Conservation (phyloP, 2,113 vertebrate species). For the Nansenia antarctica region DNA sequence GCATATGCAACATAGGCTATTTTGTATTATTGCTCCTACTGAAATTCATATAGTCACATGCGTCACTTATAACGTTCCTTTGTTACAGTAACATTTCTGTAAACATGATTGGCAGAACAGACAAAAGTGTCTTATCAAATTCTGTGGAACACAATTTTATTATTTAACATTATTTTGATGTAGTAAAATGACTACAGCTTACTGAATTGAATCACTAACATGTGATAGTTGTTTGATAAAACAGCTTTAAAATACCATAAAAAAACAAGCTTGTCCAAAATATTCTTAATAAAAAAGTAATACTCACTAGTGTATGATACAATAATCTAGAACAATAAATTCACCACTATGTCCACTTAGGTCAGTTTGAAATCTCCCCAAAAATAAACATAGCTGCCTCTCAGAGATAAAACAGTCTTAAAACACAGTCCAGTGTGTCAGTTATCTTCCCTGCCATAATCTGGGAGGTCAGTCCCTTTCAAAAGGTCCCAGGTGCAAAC, state of each 20-base stretch:
- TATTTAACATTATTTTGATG: background rate
- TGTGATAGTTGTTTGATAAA: too few species aligned
- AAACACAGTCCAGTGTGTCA: slow-evolving; percentile 7
- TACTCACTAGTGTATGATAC: background rate
- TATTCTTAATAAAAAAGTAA: too few species aligned
- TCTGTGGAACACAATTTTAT: background rate
- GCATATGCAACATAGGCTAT: too few species aligned
- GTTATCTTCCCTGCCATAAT: slow-evolving; percentile 26
- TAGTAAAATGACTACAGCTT: slow-evolving; percentile 1
- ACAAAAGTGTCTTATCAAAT: background rate
- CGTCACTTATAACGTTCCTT: background rate
- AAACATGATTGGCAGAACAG: background rate
- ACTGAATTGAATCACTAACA: too few species aligned
- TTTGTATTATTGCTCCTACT: background rate
- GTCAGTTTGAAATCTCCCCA: background rate
- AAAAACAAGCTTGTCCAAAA: slow-evolving; percentile 9
- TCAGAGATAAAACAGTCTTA: slow-evolving; percentile 15
- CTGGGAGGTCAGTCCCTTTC: background rate
- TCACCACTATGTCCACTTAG: too few species aligned
- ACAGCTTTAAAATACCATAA: background rate
- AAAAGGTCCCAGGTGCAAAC: background rate
- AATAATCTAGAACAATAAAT: too few species aligned
- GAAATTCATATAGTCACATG: background rate
- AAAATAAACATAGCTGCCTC: slow-evolving; percentile 20
- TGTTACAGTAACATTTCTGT: background rate